Evolutionary conservation across 2,113 vertebrate species (phyloP).

Genomic region (Cercocebus atys): DNA sequence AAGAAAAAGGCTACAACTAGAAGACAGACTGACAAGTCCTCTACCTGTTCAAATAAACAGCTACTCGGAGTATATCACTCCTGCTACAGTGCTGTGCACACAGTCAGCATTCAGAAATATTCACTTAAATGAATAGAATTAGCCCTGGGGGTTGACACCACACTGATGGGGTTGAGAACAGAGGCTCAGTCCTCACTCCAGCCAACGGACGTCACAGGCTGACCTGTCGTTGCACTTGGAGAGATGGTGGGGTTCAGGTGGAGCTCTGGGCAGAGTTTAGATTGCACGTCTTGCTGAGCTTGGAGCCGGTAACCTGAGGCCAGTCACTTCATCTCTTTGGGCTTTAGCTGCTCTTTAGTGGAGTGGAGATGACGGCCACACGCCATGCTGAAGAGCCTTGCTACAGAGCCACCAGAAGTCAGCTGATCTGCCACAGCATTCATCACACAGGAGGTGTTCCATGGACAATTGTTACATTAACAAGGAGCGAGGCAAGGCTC

Average conservation of each 20-base stretch:
- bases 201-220: not conserved
- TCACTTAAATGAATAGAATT: not conserved
- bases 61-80: fast-evolving
- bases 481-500: fast-evolving
- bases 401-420: fast-evolving
- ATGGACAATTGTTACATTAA: not conserved
- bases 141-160: fast-evolving
- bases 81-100: fast-evolving
- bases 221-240: not conserved
- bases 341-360: not conserved
- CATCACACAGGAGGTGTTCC: not conserved
- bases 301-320: not conserved
- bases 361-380: fast-evolving
- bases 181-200: not conserved
- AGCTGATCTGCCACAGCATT: not conserved
- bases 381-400: fast-evolving
- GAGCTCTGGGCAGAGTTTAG: fast-evolving
- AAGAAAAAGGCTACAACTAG: no score
- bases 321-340: fast-evolving
- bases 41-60: not conserved
- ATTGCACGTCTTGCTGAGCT: no score
- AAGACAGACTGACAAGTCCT: not conserved
- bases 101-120: not conserved
- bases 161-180: not conserved
- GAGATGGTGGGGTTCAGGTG: no score